Evolutionary conservation across 2,888 invertebrate species (phyloP).

Genomic region (Pachliopta kotzebuea): DNA sequence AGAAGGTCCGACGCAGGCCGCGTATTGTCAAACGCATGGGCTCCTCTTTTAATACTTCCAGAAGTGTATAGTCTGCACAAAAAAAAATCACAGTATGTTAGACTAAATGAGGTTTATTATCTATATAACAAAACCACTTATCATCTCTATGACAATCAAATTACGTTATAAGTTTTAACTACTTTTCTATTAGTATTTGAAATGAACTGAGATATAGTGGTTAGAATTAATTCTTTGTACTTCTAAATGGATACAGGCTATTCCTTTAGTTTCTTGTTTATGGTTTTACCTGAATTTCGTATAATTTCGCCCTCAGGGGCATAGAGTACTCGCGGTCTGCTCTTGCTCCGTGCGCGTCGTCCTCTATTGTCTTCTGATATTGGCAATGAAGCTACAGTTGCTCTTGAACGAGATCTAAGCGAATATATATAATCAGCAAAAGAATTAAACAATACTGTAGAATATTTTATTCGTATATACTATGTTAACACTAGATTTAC

Average conservation of each 20-base stretch:
- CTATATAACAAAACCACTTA: too few species aligned
- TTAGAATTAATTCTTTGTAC: too few species aligned
- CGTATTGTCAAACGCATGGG: slow-evolving; percentile 91
- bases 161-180: too few species aligned
- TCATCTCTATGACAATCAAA: too few species aligned
- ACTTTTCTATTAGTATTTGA: too few species aligned
- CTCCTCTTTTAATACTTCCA: slow-evolving; percentile 92
- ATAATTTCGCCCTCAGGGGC: slow-evolving; percentile 91
- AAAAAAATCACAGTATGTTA: neutral
- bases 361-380: slow-evolving; percentile 65
- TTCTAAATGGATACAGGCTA: too few species aligned
- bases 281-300: slow-evolving; percentile 83
- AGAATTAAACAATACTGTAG: neutral
- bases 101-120: too few species aligned
- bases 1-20: slow-evolving; percentile 90
- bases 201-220: too few species aligned
- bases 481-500: too few species aligned
- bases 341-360: slow-evolving; percentile 88
- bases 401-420: slow-evolving; percentile 62
- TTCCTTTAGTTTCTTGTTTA: neutral
- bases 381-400: slow-evolving; percentile 58
- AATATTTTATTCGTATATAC: too few species aligned
- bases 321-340: slow-evolving; percentile 90
- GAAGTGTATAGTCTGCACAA: slow-evolving; percentile 87
- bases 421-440: neutral